Evolutionary conservation across 1,140 invertebrate species (phyloP), one percentile per base, ranked within the genome.

Genomic region (Drosophila truncata): DNA sequence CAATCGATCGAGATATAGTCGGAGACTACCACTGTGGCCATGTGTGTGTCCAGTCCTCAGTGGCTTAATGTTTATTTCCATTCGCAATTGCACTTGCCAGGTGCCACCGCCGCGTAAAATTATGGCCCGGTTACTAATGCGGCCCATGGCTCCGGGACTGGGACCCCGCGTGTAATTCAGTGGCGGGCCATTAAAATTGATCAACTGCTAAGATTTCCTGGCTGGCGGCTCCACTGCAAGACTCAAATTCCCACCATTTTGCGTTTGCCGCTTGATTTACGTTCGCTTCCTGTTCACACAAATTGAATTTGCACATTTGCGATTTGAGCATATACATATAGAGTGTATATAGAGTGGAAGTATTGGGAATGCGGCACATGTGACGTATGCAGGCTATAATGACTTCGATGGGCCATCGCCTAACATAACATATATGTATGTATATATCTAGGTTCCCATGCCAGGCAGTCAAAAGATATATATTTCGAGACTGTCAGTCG

Each of bases 181-280:
- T 78, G 55, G 74, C 69, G 55, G 58, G 62, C 82, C 76, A 86
- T 86, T 86, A 73, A 75, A 73, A 80, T 78, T 86, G 83, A 86
- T 86, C 77, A 80, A 86, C 75, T 86, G 64, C 72, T 59, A 82
- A 82, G 83, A 86, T 86, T 86, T 75, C 59, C 37, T 57, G 47
- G 18, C n/a, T 46, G 16, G 16, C 7, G 18, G 41, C 57, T 35
- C 11, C 16, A 58, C 23, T 67, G 62, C 50, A 58, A 49, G 37
- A 25, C 69, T 57, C 27, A 49, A 42, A 23, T 74, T 72, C 57
- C 49, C 57, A 62, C 41, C 57, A 70, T 49, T 72, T 72, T 75
- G 44, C 50, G 29, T n/a, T n/a, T 35, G 44, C 52, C 52, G 39
- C 71, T 62, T 62, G 67, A 46, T 55, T 52, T 63, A 54, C 46